Base-by-base conservation (phyloP, 1,140 invertebrate species). In the Paramacrobiotus metropolitanus region DNA sequence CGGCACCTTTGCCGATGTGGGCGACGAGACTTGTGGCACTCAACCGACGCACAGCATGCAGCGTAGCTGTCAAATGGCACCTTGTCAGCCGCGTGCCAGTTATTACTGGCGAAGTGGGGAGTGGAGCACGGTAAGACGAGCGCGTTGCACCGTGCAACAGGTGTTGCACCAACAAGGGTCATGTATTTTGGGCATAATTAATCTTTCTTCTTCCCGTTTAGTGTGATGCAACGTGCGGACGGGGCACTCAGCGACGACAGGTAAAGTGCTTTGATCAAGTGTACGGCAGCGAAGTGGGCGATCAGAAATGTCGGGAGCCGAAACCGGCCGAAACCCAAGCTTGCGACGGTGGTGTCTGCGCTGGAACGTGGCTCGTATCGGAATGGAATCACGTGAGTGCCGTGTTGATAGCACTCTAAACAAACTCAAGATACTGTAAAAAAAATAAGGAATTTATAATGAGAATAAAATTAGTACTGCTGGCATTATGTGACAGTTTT, bases 281-380 rank as follows among this genome's bases (percentile, higher is more conserved):
- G 1, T 66, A 70, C 21, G 66, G 69, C 62, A 55, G 62, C 21
- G 59, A 66, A 63, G 62, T 68, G n/a, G 30, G 64, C 1, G 63
- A 65, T 15, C 64, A 64, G n/a, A 63, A 70, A 2, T 78, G 77
- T 62, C 60, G 61, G 4, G 64, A 61, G 3, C 60, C 66, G 0
- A 70, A 68, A 44, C 76, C 76, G 2, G 29, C 45, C 1, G 65
- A 65, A 44, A 66, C 69, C 55, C 71, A 75, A 60, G 66, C 69
- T 1, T 78, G 81, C 67, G 77, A 82, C 61, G 74, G 76, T 62
- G 77, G 76, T 1, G 70, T 69, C 15, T 74, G 72, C 60, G 62
- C 65, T 29, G 66, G 61, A 31, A 68, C 66, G 3, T 77, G 76
- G 76, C 68, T 76, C 55, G 65, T 71, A 21, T 72, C 74, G 0